Evolutionary conservation across 1,140 invertebrate genomes (phyloP).

Genomic region (Cydia amplana): DNA sequence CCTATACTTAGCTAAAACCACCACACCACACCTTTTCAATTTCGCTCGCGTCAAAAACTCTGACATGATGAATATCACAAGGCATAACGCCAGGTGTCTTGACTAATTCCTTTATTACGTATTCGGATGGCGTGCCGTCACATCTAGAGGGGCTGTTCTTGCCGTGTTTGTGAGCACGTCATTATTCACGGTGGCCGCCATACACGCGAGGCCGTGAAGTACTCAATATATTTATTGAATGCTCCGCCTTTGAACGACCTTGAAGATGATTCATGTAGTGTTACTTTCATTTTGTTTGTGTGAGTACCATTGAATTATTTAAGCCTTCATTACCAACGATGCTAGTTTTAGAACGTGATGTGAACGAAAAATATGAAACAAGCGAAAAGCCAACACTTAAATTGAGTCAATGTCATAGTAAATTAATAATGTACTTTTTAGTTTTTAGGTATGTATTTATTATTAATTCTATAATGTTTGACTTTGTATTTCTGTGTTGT

Average conservation of each 20-base stretch:
- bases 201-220: slow-evolving; percentile 16
- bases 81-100: background rate
- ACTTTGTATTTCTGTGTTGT: too few relatives aligned
- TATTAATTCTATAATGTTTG: too few relatives aligned
- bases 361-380: background rate
- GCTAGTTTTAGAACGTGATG: background rate
- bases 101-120: slow-evolving; percentile 24
- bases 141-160: background rate
- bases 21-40: slow-evolving; percentile 14
- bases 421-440: too few relatives aligned
- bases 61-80: background rate
- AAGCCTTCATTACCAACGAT: background rate
- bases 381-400: background rate
- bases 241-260: background rate
- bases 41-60: background rate
- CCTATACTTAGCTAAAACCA: background rate
- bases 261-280: slow-evolving; percentile 2
- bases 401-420: too few relatives aligned
- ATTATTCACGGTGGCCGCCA: slow-evolving; percentile 3
- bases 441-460: too few relatives aligned
- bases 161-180: background rate
- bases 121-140: slow-evolving; percentile 20
- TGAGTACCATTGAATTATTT: background rate
- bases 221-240: slow-evolving; percentile 11
- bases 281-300: background rate